These are phyloP conservation scores for Apamea crenata DNA, from an alignment of 2,888 invertebrate genomes.

Conservation along the genomic window DNA sequence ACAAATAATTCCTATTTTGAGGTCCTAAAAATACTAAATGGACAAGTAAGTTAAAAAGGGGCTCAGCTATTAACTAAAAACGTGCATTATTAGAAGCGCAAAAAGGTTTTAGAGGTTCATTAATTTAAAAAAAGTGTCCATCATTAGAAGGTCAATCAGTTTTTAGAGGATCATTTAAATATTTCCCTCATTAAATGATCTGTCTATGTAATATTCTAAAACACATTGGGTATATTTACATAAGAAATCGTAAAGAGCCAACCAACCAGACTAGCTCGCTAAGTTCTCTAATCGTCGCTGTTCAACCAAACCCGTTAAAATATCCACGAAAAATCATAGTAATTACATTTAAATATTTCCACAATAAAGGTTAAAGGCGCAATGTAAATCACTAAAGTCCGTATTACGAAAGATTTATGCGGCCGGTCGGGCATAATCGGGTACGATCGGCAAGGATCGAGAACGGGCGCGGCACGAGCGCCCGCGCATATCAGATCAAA, in stretches of 20 bases:
- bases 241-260: not conserved
- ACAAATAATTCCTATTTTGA: not conserved
- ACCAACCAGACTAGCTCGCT: not conserved
- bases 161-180: not conserved
- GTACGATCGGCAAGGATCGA: conserved; percentile 69
- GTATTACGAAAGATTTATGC: conserved; percentile 74
- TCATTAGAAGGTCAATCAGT: not conserved
- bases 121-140: not conserved
- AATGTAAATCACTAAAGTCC: conserved; percentile 71
- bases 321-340: conserved; percentile 51
- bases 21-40: not conserved
- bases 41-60: not conserved
- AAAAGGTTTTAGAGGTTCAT: not conserved
- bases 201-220: not conserved
- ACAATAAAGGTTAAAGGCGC: conserved; percentile 68
- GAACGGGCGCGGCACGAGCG: conserved; percentile 75
- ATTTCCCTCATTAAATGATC: not conserved
- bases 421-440: conserved; percentile 68
- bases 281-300: not conserved
- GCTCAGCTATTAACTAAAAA: not conserved
- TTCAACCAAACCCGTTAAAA: conserved; percentile 1
- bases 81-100: not conserved
- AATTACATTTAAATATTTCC: conserved; percentile 64
- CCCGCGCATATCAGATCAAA: conserved; percentile 69
- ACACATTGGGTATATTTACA: too few relatives aligned